A percentile compares a stretch with the other conserved stretches of the same genome.
Conservation (phyloP, 1,140 invertebrate genomes). For the Diploscapter pachys region DNA sequence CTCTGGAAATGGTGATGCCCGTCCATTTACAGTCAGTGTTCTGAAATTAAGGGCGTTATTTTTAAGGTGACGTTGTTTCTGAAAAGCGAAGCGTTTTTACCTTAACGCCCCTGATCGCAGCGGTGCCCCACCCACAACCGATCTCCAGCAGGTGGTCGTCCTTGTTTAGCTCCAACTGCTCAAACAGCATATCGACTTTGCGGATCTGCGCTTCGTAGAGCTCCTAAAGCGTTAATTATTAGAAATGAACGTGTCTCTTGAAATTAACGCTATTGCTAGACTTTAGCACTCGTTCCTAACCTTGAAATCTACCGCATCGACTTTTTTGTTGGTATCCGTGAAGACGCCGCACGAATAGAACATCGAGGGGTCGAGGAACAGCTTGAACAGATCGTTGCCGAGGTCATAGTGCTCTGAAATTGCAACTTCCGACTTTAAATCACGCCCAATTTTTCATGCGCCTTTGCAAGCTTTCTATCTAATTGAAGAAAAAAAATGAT, state of each 20-base stretch:
- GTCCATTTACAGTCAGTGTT: slow-evolving; percentile 43
- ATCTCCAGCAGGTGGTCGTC: slow-evolving; percentile 54
- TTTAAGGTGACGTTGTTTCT: background rate
- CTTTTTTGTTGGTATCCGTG: slow-evolving; percentile 16
- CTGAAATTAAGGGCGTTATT: background rate
- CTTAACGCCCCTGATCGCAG: slow-evolving; percentile 42
- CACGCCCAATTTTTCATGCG: no score
- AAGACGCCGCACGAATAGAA: slow-evolving; percentile 48
- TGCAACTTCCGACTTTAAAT: background rate
- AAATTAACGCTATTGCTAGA: no score
- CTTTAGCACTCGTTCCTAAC: background rate
- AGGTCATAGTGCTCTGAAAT: slow-evolving; percentile 45
- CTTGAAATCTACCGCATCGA: slow-evolving; percentile 1
- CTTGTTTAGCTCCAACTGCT: slow-evolving; percentile 47
- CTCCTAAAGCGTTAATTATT: slow-evolving; percentile 5
- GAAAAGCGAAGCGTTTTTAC: background rate
- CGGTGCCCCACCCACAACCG: slow-evolving; percentile 56
- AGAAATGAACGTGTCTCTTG: background rate
- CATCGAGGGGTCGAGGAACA: slow-evolving; percentile 46
- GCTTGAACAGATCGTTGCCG: slow-evolving; percentile 48
- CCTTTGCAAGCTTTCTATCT: no score
- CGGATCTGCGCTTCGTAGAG: slow-evolving; percentile 48
- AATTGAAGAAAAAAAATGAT: background rate
- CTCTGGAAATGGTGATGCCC: slow-evolving; percentile 41
- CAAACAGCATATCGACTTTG: slow-evolving; percentile 52